Evolutionary conservation across 2,888 invertebrate species (phyloP), one percentile per base, ranked within the genome.

Genomic region (Drosophila birchii): DNA sequence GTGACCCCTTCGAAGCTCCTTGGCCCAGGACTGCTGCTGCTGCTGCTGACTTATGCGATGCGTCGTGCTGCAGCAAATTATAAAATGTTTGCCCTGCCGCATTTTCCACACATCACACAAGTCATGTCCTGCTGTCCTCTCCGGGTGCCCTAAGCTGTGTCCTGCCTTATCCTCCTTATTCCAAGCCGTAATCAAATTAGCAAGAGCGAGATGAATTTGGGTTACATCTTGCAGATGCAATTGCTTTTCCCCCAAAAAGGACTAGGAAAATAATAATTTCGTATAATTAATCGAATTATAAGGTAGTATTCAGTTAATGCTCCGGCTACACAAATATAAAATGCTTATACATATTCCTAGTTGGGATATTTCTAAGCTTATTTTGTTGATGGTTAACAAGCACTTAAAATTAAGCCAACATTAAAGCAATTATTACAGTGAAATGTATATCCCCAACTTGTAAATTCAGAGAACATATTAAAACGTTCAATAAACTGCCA

Each of bases 71-170:
- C 69, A 77, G 84, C 75, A 84, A 88, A 86, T 86, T 89, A 89
- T 89, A 86, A 86, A 86, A 89, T 86, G 86, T 89, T 89, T 82
- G 89, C 72, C 64, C 76, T 78, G 72, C 82, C 71, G 68, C 78
- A 88, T 76, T 76, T 81, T 81, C 73, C 79, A 76, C 84, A 84
- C 77, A 78, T 86, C 88, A 75, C 72, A 81, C 76, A 81, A 73
- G 70, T 82, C 78, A 86, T 70, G 84, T 70, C 69, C 79, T 70
- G 61, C 51, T 62, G 86, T 81, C 86, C 73, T 73, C 61, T 86
- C 57, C 59, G 72, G 67, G 67, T 62, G 59, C 76, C 69, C 63
- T 68, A 80, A 74, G 70, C 56, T 45, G 47, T 76, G 72, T 74
- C 74, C 64, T 80, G 78, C 83, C 62, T 69, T 44, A 66, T 63